Percentiles rank a stretch among this genome's conserved stretches.
phyloP scores from a whole-genome alignment of 2,797 vertebrate species.

The Cuniculus paca region DNA sequence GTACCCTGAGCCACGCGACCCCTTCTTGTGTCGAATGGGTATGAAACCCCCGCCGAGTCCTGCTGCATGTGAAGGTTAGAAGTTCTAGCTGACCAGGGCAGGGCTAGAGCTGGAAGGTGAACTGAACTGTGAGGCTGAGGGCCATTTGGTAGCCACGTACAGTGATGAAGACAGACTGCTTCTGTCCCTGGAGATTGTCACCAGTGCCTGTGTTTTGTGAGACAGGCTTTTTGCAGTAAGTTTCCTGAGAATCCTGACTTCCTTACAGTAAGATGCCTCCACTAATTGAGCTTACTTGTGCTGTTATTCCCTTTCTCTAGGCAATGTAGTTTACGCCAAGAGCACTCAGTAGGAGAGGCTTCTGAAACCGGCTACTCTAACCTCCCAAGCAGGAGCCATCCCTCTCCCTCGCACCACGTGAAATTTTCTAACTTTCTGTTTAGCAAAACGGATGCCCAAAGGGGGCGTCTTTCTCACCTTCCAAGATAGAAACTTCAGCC shows the following conservation, averaged over 20 bases:
- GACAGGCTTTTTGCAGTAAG: not conserved
- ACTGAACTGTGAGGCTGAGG: not conserved
- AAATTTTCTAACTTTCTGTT: not conserved
- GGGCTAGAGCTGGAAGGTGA: not conserved
- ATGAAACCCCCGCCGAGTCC: not conserved
- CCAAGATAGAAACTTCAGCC: not conserved
- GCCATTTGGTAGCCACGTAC: not conserved
- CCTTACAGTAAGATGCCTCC: not conserved
- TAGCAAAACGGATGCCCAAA: not conserved
- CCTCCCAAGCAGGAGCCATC: not conserved
- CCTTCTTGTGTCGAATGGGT: not conserved
- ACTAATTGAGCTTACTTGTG: not conserved
- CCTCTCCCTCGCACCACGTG: not conserved
- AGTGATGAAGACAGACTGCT: not conserved
- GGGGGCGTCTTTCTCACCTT: not conserved
- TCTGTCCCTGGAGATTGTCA: not conserved
- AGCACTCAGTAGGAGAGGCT: not conserved
- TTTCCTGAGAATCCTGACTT: not conserved
- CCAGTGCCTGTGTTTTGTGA: not conserved
- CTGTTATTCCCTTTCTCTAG: not conserved
- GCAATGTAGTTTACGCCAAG: not conserved
- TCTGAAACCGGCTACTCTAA: not conserved
- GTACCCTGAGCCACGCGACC: not conserved
- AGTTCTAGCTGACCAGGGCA: not conserved
- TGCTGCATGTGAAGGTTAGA: not conserved